Evolutionary conservation across 1,140 invertebrate species (phyloP).

Genomic region (Scaptomyza pallida): DNA sequence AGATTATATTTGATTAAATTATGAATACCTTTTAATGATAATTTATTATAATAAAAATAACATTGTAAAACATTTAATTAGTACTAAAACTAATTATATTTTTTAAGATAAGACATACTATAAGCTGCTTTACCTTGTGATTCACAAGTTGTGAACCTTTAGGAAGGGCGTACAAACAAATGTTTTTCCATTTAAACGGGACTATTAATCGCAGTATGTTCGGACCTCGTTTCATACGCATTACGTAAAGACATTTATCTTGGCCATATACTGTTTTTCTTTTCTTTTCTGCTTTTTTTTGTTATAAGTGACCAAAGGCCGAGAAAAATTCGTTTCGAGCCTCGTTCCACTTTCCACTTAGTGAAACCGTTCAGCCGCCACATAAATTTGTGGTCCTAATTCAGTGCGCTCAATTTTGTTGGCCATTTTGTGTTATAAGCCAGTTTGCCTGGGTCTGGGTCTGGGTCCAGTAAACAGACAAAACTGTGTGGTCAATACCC

Average conservation of each 20-base stretch:
- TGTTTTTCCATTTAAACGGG: slow-evolving; percentile 3
- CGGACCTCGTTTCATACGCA: slow-evolving; percentile 4
- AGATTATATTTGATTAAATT: too few species aligned
- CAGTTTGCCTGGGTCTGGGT: slow-evolving; percentile 4
- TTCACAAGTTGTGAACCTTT: too few species aligned
- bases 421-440: slow-evolving; percentile 35
- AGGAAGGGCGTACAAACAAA: not conserved
- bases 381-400: slow-evolving; percentile 72
- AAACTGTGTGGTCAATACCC: slow-evolving; percentile 22
- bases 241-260: slow-evolving; percentile 46
- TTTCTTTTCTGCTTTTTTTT: not conserved
- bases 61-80: too few species aligned
- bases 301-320: not conserved
- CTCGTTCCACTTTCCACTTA: slow-evolving; percentile 6
- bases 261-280: slow-evolving; percentile 20
- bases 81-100: too few species aligned
- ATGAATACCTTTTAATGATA: too few species aligned
- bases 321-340: not conserved
- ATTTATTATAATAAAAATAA: too few species aligned
- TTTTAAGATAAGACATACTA: not conserved
- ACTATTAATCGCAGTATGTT: slow-evolving; percentile 15
- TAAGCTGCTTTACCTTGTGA: not conserved
- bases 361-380: slow-evolving; percentile 22
- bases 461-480: slow-evolving; percentile 21
- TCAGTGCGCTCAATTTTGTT: slow-evolving; percentile 53